Evolutionary conservation across 2,113 vertebrate genomes (phyloP), one percentile per base, ranked within the genome.

Genomic region (Callipepla squamata): DNA sequence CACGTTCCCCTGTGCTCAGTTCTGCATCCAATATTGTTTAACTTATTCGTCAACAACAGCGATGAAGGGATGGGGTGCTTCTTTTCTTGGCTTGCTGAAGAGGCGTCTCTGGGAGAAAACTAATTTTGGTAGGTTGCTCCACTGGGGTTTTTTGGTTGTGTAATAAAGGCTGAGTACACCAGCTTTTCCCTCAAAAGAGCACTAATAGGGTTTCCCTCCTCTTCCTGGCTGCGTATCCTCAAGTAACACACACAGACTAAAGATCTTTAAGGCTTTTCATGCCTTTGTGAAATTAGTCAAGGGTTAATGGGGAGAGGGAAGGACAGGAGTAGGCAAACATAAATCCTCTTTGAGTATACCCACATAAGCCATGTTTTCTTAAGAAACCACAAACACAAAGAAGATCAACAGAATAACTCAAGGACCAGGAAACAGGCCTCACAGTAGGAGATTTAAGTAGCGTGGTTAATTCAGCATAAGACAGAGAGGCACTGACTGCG

Each of bases 331-430:
- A 87, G 63, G 58, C 6, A 1, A 68, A 91, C 66, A 91, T 47
- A 91, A 94, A 89, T 76, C 40, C 67, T 57, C 32, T 82, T 82
- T 76, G 30, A 66, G 55, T 42, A 80, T 65, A 83, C 48, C 18
- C 66, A 44, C 7, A 7, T 76, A 80, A 77, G 21, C 45, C 55
- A 74, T 82, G 67, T 85, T 94, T 91, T 87, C 68, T 90, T 85
- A 85, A 87, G 67, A 92, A 95, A 90, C 59, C 72, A 93, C 87
- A 87, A 89, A 92, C 2, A 92, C 70, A 92, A 89, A 80, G 69
- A 79, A 73, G 55, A 85, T 51, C 77, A 92, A 73, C 36, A 81
- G 53, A 92, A 77, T 77, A 89, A 82, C 59, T 89, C 80, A 89
- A 80, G 59, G 38, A 58, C 13, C 40, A 80, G 63, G 63, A 82